Evolutionary conservation across 37 sponge, comb jelly and placozoan species (phyloP).

Genomic region (Lycopodina hypogea): DNA sequence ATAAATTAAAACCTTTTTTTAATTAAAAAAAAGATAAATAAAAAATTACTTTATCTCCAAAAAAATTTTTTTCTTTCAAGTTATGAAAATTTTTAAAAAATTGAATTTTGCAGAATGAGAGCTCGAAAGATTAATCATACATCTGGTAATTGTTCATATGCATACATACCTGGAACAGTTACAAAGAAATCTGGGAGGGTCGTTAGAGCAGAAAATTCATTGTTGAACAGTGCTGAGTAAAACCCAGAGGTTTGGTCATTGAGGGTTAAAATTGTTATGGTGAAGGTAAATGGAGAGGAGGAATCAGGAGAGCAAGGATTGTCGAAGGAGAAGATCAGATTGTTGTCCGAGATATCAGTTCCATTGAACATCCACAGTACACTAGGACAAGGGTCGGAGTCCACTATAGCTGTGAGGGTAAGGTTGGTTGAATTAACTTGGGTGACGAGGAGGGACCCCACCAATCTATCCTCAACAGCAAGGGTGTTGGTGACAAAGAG

Average conservation of each 20-base stretch:
- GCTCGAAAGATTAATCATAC: not conserved
- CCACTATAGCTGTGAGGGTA: slow-evolving; percentile 1
- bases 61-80: too few species aligned
- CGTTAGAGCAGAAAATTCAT: not conserved
- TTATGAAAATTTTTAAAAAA: too few species aligned
- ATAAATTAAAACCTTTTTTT: too few species aligned
- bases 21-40: not conserved
- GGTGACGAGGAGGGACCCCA: not conserved
- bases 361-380: slow-evolving; percentile 18
- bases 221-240: slow-evolving; percentile 30
- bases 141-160: not conserved
- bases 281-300: slow-evolving; percentile 5
- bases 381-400: slow-evolving; percentile 40
- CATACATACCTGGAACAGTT: slow-evolving; percentile 24
- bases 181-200: not conserved
- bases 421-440: not conserved
- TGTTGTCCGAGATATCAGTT: not conserved
- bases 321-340: not conserved
- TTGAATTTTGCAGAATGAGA: not conserved
- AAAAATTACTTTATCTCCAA: too few species aligned
- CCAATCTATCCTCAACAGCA: not conserved
- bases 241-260: not conserved
- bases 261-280: slow-evolving; percentile 17
- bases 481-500: too few species aligned
- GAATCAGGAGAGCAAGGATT: not conserved